Conservation (phyloP, 23 tunicate species). For the Styela plicata region DNA sequence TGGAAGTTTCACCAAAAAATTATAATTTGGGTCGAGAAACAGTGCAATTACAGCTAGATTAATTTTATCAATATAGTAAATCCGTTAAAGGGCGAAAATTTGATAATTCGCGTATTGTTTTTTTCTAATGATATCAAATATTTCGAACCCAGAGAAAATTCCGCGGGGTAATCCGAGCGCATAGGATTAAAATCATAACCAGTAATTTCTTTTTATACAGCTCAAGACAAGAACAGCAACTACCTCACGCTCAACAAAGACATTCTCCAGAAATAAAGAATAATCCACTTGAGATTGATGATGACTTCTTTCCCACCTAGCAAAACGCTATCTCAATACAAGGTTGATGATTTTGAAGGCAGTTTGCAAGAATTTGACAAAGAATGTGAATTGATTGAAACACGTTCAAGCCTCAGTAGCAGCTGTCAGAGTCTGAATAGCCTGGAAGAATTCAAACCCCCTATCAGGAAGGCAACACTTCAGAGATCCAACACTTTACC, state of each 20-base stretch:
- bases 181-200: too few relatives aligned
- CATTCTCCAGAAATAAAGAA: not conserved
- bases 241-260: not conserved
- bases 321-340: not conserved
- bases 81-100: too few relatives aligned
- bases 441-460: conserved; percentile 13
- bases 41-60: too few relatives aligned
- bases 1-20: too few relatives aligned
- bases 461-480: not conserved
- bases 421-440: conserved; percentile 18
- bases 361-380: conserved; percentile 25
- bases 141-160: too few relatives aligned
- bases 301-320: not conserved
- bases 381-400: conserved; percentile 28
- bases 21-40: too few relatives aligned
- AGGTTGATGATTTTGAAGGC: conserved; percentile 22
- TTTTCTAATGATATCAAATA: too few relatives aligned
- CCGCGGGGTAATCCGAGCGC: too few relatives aligned
- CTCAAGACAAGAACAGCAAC: not conserved
- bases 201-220: too few relatives aligned
- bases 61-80: too few relatives aligned
- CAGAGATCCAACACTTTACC: conserved; percentile 9
- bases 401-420: conserved; percentile 10
- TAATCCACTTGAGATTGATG: not conserved
- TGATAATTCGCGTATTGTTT: too few relatives aligned